Percentiles rank a stretch among this genome's conserved stretches.
Evolutionary conservation across 2,113 vertebrate species (phyloP).

Genomic region (Bubo blakistoni): DNA sequence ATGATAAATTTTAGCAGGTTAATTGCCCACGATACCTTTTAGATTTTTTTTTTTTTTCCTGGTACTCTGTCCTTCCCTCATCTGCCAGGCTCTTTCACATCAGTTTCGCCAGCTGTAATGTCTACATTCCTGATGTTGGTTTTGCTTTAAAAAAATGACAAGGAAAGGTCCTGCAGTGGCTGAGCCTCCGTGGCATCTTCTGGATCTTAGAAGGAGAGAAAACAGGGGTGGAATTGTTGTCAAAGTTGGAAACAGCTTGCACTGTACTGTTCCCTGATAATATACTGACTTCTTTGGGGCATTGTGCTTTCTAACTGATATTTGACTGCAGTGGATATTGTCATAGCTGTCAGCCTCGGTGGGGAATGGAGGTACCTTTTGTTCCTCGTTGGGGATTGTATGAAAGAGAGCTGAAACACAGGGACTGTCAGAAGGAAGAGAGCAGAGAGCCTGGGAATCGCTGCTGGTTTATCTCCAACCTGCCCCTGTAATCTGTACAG

Average conservation of each 20-base stretch:
- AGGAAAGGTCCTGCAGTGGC: not conserved
- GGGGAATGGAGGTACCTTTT: not conserved
- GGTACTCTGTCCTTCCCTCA: not conserved
- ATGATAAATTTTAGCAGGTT: not conserved
- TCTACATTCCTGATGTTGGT: not conserved
- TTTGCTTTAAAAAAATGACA: not conserved
- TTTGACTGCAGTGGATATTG: not conserved
- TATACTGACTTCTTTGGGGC: not conserved
- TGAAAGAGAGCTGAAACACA: not conserved
- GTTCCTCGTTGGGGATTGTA: not conserved
- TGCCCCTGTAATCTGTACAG: rapidly evolving
- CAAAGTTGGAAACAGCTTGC: not conserved
- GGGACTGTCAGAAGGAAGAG: not conserved
- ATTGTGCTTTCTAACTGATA: not conserved
- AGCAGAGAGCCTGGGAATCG: not conserved
- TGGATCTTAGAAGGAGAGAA: not conserved
- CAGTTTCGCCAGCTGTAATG: not conserved
- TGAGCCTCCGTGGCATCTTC: not conserved
- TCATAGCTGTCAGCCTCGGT: not conserved
- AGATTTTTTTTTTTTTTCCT: not conserved
- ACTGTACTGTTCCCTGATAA: not conserved
- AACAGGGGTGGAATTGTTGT: not conserved
- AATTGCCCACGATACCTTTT: not conserved
- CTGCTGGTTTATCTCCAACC: not conserved
- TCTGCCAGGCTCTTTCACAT: not conserved